Conservation (phyloP, 2,888 invertebrate species). For the Heteropelma amictum region DNA sequence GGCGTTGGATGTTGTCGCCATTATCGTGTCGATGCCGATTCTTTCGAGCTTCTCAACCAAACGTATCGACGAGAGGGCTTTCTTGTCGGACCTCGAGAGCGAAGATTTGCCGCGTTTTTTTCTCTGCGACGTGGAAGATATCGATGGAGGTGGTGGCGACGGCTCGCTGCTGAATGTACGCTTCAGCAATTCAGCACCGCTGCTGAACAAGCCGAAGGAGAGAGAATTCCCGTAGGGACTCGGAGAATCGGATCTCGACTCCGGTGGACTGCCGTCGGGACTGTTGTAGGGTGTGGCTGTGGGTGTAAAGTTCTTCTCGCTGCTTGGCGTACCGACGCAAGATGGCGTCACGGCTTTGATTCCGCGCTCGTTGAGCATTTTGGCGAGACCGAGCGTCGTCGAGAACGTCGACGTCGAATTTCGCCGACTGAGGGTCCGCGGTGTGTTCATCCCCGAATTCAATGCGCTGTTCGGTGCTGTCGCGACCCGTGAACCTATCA, state of each 20-base stretch:
- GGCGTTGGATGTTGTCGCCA: conserved; percentile 81
- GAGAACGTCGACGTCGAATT: conserved; percentile 90
- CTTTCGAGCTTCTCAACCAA: conserved; percentile 84
- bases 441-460: conserved; percentile 74
- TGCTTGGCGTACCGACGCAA: conserved; percentile 83
- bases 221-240: conserved; percentile 74
- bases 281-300: conserved; percentile 94
- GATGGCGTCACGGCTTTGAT: conserved; percentile 87
- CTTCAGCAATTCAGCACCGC: conserved; percentile 83
- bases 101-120: conserved; percentile 72
- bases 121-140: conserved; percentile 58
- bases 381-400: conserved; percentile 86
- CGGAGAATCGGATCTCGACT: conserved; percentile 81
- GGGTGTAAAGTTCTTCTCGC: conserved; percentile 84
- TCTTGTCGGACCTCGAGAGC: conserved; percentile 73
- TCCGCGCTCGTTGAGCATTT: conserved; percentile 88
- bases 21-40: conserved; percentile 84
- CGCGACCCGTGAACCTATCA: conserved; percentile 83
- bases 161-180: conserved; percentile 81
- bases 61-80: conserved; percentile 79
- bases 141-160: conserved; percentile 50
- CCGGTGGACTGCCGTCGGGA: conserved; percentile 84
- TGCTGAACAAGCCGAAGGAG: conserved; percentile 80
- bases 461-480: conserved; percentile 79
- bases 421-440: conserved; percentile 82